Conservation (phyloP, 2,888 invertebrate species). For the Polylopha cassiicola region DNA sequence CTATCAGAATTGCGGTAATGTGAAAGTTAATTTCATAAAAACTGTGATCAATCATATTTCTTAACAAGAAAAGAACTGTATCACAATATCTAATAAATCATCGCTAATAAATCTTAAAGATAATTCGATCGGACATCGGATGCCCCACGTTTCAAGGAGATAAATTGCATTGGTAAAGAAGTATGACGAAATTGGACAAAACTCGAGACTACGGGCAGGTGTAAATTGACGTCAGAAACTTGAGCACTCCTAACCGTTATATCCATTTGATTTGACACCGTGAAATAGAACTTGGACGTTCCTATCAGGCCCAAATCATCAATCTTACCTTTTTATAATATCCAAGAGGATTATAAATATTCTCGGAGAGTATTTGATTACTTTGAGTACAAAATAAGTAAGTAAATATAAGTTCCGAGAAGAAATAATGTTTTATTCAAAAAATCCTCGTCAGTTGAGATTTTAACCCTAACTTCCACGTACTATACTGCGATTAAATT, state of each 20-base stretch:
- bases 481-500: not conserved
- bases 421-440: too few species aligned
- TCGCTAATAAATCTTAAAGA: slow-evolving; percentile 9
- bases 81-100: too few species aligned
- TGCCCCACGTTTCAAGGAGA: slow-evolving; percentile 33
- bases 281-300: slow-evolving; percentile 43
- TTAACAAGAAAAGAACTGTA: too few species aligned
- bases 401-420: too few species aligned
- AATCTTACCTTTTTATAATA: slow-evolving; percentile 18
- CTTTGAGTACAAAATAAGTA: too few species aligned
- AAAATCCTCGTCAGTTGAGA: too few species aligned
- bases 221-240: slow-evolving; percentile 39
- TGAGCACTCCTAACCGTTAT: slow-evolving; percentile 27
- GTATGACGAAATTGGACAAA: slow-evolving; percentile 41
- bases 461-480: too few species aligned
- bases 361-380: too few species aligned
- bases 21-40: too few species aligned
- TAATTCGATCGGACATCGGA: slow-evolving; percentile 10
- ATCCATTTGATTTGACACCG: slow-evolving; percentile 44
- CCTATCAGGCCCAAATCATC: slow-evolving; percentile 16
- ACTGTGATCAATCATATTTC: too few species aligned
- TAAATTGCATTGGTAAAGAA: slow-evolving; percentile 39
- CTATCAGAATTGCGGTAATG: too few species aligned
- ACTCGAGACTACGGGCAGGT: slow-evolving; percentile 34
- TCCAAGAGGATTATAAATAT: slow-evolving; percentile 8